Conservation (phyloP, 1,140 invertebrate species). For the Cyphomyrmex costatus region DNA sequence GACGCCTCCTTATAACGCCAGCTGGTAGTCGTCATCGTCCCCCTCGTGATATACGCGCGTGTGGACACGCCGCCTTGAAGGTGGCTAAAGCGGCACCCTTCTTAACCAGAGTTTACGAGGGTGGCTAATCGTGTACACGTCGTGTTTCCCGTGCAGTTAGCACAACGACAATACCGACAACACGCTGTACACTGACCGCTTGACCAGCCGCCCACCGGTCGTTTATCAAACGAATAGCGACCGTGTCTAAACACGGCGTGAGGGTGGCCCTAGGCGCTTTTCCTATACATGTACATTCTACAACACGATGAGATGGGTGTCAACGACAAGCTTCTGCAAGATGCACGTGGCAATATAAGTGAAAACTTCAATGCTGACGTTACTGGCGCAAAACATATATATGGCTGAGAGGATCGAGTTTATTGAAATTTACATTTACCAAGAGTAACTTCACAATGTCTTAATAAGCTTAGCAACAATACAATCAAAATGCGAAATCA, state of each 20-base stretch:
- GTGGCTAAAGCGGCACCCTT: background rate
- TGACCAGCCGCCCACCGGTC: conserved; percentile 66
- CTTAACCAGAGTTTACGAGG: conserved; percentile 59
- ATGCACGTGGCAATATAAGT: conserved; percentile 15
- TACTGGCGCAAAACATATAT: background rate
- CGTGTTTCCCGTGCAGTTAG: conserved; percentile 76
- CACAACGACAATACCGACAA: conserved; percentile 75
- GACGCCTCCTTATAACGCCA: conserved; percentile 57
- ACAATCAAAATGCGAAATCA: background rate
- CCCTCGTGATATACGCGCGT: conserved; percentile 62
- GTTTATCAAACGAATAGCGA: conserved; percentile 77
- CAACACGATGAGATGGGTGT: conserved; percentile 25
- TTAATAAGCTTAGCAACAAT: background rate
- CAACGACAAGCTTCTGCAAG: conserved; percentile 23
- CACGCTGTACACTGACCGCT: conserved; percentile 66
- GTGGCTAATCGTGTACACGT: conserved; percentile 44
- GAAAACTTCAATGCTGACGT: conserved; percentile 4
- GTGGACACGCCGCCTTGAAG: conserved; percentile 35
- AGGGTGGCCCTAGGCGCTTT: conserved; percentile 75
- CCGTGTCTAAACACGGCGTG: conserved; percentile 84
- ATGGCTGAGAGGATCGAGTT: background rate
- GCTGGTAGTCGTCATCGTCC: conserved; percentile 66
- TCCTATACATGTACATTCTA: background rate
- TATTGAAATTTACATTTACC: background rate
- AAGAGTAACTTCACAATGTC: background rate